Evolutionary conservation across 2,797 vertebrate species (phyloP).

Genomic region (Danio choprae): DNA sequence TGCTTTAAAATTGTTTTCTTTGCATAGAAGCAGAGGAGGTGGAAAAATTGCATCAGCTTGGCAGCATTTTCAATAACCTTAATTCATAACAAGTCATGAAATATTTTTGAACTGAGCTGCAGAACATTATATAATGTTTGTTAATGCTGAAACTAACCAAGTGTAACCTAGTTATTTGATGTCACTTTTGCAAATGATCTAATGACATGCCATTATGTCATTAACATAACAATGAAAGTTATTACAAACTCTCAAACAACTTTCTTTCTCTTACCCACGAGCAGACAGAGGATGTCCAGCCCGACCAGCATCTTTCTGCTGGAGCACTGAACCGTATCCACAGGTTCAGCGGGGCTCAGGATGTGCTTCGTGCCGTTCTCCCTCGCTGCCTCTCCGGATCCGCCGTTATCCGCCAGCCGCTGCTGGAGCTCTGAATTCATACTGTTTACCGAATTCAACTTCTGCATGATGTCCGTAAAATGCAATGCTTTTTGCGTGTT

Average conservation of each 20-base stretch:
- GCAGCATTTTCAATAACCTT: neutral
- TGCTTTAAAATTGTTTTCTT: slow-evolving; percentile 12
- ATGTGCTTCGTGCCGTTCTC: slow-evolving; percentile 78
- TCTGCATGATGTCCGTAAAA: slow-evolving; percentile 68
- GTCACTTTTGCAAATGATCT: neutral
- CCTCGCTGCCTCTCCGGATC: slow-evolving; percentile 68
- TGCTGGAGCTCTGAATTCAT: slow-evolving; percentile 74
- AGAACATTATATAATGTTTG: neutral
- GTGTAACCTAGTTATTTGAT: neutral
- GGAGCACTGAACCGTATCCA: slow-evolving; percentile 69
- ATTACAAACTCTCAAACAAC: neutral
- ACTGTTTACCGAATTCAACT: slow-evolving; percentile 70
- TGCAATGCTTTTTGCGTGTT: neutral
- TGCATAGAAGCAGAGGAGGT: neutral
- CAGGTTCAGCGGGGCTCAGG: slow-evolving; percentile 51
- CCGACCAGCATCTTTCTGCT: slow-evolving; percentile 79
- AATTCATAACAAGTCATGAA: neutral
- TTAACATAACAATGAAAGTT: neutral
- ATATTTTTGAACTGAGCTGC: neutral
- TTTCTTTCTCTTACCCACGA: slow-evolving; percentile 74
- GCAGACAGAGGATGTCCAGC: slow-evolving; percentile 80
- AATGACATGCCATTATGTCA: neutral
- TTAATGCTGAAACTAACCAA: neutral
- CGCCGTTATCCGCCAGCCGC: slow-evolving; percentile 74
- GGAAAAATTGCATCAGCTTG: neutral